Evolutionary conservation across 2,113 vertebrate genomes (phyloP).

Genomic region (Ia io): DNA sequence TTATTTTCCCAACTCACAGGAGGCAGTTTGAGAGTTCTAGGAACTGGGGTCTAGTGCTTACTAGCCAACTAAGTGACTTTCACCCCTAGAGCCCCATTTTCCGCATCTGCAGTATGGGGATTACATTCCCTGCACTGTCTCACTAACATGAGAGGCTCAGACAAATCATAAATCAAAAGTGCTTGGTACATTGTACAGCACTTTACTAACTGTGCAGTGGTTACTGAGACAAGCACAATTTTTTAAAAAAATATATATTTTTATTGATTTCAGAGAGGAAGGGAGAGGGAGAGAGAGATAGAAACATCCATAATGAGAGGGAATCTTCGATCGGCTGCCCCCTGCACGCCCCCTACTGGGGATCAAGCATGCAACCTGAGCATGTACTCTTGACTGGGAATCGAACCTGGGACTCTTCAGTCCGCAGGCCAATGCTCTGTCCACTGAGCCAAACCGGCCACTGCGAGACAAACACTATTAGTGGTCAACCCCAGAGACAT

Average conservation of each 20-base stretch:
- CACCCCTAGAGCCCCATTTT: neutral
- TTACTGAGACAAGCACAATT: neutral
- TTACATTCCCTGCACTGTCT: neutral
- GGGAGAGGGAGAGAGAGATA: no score
- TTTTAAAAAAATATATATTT: no score
- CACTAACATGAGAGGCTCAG: neutral
- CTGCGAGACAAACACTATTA: neutral
- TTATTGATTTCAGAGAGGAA: no score
- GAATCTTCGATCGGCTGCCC: no score
- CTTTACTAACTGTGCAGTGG: neutral
- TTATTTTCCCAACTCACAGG: neutral
- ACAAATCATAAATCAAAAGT: neutral
- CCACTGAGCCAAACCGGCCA: no score
- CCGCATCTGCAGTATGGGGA: neutral
- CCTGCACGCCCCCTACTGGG: no score
- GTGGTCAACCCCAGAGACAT: neutral
- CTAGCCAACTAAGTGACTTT: neutral
- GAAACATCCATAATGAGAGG: no score
- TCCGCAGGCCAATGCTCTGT: no score
- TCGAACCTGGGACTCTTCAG: no score
- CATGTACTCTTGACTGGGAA: no score
- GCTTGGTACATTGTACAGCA: neutral
- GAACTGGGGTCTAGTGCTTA: neutral
- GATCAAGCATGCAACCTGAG: no score
- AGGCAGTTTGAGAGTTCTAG: neutral